Evolutionary conservation across 2,888 invertebrate genomes (phyloP).

Genomic region (Ephialtes manifestator): DNA sequence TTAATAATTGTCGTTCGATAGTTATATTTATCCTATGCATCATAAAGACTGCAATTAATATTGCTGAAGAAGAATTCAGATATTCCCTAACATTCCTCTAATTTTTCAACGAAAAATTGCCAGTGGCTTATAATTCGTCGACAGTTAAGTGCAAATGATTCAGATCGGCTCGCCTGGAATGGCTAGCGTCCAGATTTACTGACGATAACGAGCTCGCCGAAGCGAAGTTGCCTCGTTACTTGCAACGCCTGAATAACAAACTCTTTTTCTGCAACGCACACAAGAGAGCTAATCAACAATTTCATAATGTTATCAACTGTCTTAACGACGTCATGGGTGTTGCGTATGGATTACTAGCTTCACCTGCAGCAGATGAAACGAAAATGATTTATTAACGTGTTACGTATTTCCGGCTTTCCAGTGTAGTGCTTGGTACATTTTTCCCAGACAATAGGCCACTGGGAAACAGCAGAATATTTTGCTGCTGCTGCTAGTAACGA

Average conservation of each 20-base stretch:
- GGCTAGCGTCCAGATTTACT: background rate
- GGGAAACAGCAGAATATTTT: conserved; percentile 1
- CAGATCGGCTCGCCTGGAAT: background rate
- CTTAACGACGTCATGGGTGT: conserved; percentile 41
- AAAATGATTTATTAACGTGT: conserved; percentile 56
- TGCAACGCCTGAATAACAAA: conserved; percentile 33
- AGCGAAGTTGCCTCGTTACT: conserved; percentile 25
- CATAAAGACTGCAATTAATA: background rate
- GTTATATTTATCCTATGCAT: background rate
- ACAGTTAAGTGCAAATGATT: background rate
- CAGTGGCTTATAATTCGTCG: background rate
- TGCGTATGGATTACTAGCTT: conserved; percentile 31
- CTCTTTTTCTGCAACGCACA: conserved; percentile 4
- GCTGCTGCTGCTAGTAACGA: conserved; percentile 1
- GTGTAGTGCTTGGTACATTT: background rate
- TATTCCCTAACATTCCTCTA: background rate
- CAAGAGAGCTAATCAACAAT: conserved; percentile 42
- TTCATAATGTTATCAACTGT: conserved; percentile 61
- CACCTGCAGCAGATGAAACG: conserved; percentile 46
- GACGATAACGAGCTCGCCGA: conserved; percentile 9
- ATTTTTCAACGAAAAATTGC: background rate
- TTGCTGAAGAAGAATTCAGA: background rate
- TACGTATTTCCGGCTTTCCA: conserved; percentile 62
- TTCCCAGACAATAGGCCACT: background rate
- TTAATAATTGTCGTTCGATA: too few species aligned